These are phyloP conservation scores for Euphydryas editha DNA, from an alignment of 2,888 invertebrate species.

Conservation along the genomic window DNA sequence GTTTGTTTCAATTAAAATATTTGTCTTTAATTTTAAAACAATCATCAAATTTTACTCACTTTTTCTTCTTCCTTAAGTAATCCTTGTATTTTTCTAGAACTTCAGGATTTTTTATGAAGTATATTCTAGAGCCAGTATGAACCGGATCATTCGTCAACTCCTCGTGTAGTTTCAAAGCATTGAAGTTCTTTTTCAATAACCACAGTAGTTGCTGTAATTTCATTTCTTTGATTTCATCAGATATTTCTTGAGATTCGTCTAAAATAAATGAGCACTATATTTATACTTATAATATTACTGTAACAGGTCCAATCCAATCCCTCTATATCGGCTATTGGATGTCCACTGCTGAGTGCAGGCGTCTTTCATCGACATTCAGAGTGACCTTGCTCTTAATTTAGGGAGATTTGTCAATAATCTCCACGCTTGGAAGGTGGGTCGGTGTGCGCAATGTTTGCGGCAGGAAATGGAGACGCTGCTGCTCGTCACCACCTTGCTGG, in stretches of 20 bases:
- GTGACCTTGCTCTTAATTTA: too few relatives aligned
- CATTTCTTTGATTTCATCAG: slow-evolving; percentile 31
- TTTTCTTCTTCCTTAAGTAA: slow-evolving; percentile 29
- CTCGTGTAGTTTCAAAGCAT: slow-evolving; percentile 12
- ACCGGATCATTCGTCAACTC: slow-evolving; percentile 7
- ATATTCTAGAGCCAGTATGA: slow-evolving; percentile 29
- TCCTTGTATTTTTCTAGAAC: slow-evolving; percentile 37
- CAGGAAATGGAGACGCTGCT: too few relatives aligned
- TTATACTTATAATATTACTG: too few relatives aligned
- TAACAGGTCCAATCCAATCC: neutral
- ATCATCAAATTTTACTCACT: slow-evolving; percentile 13
- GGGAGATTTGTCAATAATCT: too few relatives aligned
- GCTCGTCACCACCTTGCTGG: too few relatives aligned
- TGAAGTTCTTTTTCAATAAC: slow-evolving; percentile 35
- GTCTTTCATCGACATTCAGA: too few relatives aligned
- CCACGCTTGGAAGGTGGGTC: too few relatives aligned
- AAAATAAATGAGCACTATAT: neutral
- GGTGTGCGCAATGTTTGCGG: too few relatives aligned
- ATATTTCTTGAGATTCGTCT: slow-evolving; percentile 4
- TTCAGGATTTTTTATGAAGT: slow-evolving; percentile 43
- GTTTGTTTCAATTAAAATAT: too few relatives aligned
- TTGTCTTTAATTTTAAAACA: too few relatives aligned
- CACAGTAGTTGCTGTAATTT: slow-evolving; percentile 29
- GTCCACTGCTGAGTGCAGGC: too few relatives aligned
- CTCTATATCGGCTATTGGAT: too few relatives aligned